phyloP scores from a whole-genome alignment of 2,888 invertebrate genomes.

The Philonicus albiceps region DNA sequence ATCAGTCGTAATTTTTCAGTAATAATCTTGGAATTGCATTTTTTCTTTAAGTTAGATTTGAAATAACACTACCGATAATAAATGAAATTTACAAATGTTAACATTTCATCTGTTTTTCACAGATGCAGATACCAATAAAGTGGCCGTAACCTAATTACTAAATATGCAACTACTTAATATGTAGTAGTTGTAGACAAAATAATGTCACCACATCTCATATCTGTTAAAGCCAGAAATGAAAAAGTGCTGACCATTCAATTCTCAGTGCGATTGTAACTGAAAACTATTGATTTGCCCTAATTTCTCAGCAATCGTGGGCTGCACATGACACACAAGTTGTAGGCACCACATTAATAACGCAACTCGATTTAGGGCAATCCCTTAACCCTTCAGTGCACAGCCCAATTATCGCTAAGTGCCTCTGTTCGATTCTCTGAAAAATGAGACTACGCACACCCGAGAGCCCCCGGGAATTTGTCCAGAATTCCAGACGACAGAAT shows the following conservation, averaged over 20 bases:
- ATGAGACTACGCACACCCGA: background rate
- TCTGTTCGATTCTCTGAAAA: background rate
- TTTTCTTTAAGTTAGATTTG: too few species aligned
- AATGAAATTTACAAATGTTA: background rate
- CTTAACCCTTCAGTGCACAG: background rate
- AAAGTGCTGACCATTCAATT: background rate
- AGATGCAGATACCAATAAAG: background rate
- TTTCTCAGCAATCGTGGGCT: background rate
- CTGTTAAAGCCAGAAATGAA: background rate
- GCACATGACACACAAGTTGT: background rate
- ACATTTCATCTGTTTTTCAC: too few species aligned
- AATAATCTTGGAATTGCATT: too few species aligned
- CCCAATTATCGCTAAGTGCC: slow-evolving; percentile 13
- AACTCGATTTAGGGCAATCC: background rate
- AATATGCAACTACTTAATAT: background rate
- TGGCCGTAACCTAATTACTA: background rate
- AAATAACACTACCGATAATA: too few species aligned
- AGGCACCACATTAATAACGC: background rate
- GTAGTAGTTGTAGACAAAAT: background rate
- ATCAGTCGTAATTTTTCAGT: too few species aligned
- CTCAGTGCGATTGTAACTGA: background rate
- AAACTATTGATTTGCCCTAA: background rate
- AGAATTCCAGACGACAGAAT: background rate
- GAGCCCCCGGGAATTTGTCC: background rate
- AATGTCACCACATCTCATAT: background rate